Conservation (phyloP, 1,140 invertebrate species). For the Drosophila teissieri region DNA sequence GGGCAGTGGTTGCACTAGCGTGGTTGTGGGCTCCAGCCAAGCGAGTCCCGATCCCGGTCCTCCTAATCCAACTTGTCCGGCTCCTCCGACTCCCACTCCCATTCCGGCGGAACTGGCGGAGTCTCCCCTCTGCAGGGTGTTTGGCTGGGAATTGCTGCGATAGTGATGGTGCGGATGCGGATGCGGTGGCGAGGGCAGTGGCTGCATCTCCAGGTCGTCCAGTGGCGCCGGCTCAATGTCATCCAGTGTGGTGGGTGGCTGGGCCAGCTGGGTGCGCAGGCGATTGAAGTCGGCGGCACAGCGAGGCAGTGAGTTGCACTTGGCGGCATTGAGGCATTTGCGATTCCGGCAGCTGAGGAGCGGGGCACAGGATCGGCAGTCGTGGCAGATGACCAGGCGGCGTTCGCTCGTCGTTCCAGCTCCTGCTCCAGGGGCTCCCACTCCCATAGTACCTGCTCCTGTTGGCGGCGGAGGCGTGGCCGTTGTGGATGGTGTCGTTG, state of each 20-base stretch:
- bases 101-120: conserved; percentile 63
- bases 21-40: conserved; percentile 66
- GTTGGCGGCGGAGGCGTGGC: conserved; percentile 57
- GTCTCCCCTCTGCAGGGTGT: conserved; percentile 78
- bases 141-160: conserved; percentile 83
- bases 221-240: conserved; percentile 79
- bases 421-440: not conserved
- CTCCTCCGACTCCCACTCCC: not conserved
- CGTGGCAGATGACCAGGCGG: conserved; percentile 76
- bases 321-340: conserved; percentile 84
- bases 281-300: conserved; percentile 84
- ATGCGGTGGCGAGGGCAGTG: conserved; percentile 45
- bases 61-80: conserved; percentile 12
- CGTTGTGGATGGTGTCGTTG: conserved; percentile 74
- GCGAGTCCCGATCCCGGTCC: conserved; percentile 28
- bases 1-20: conserved; percentile 46
- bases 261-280: conserved; percentile 76
- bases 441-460: not conserved
- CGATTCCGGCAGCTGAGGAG: conserved; percentile 80
- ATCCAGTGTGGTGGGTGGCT: conserved; percentile 75
- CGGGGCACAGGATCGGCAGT: conserved; percentile 79
- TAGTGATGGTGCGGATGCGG: conserved; percentile 57
- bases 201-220: conserved; percentile 58
- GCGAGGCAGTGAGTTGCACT: conserved; percentile 85
- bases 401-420: conserved; percentile 43